Evolutionary conservation across 1,140 invertebrate genomes (phyloP), one percentile per base, ranked within the genome.

Genomic region (Drosophila triauraria): DNA sequence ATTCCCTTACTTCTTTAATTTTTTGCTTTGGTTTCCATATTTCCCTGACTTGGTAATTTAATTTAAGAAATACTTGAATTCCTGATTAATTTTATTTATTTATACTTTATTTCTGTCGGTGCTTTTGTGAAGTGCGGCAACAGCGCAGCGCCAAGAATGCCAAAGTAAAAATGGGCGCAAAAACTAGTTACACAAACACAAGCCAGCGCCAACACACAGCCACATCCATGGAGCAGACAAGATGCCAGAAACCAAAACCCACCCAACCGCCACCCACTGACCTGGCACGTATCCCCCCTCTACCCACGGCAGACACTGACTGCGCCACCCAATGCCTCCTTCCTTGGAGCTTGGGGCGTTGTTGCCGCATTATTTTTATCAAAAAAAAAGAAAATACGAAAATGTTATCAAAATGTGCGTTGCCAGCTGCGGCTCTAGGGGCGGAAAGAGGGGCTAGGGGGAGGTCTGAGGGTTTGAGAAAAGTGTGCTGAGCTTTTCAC

Each of bases 391-490:
- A 32, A 32, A 8, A 32, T 32, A 10, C 32, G 40, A 38, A 54
- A 87, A 75, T 83, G 84, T 87, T 87, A 87, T 87, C 84, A 87
- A 88, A 88, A 88, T 88, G 85, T 88, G 84, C 84, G 84, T 88
- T 84, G 85, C 80, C 85, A 84, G 85, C 84, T 83, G 84, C 50
- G 62, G 42, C 78, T 48, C 35, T 30, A 40, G 44, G 43, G 44
- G 12, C 15, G 32, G 5, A 7, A 35, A 23, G 51, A 25, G 51
- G 17, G 27, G 44, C 63, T 8, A n/a, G 23, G 17, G 9, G 48
- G 32, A 35, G 54, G 8, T 35, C 32, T 10, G 17, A 54, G 25
- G 38, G 40, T 20, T 50, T 60, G 61, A 44, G 43, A 71, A 60
- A 78, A 48, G 44, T 53, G 61, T 56, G 53, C 58, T 72, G 47